Conservation (phyloP, 2,797 vertebrate genomes). For the Amphiprion clarkii region DNA sequence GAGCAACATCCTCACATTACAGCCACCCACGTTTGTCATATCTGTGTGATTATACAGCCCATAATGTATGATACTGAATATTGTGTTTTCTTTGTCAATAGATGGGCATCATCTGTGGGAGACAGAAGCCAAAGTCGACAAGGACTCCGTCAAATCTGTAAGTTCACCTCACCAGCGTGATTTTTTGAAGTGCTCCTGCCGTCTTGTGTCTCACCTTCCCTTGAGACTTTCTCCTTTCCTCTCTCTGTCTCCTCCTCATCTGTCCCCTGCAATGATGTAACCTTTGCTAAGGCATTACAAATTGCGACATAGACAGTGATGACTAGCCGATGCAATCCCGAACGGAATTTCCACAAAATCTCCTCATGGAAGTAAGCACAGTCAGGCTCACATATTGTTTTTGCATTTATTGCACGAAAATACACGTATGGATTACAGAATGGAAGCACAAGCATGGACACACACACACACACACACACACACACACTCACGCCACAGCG, state of each 20-base stretch:
- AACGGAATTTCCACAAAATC: constrained; percentile 83
- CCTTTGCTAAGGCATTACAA: constrained; percentile 77
- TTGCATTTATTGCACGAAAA: constrained; percentile 39
- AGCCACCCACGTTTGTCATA: not conserved
- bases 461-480: constrained; percentile 3
- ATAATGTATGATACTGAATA: constrained; percentile 7
- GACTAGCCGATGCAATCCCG: constrained; percentile 82
- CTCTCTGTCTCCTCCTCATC: constrained; percentile 62
- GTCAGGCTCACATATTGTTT: constrained; percentile 53
- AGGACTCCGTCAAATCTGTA: constrained; percentile 94
- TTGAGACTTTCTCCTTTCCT: constrained; percentile 49
- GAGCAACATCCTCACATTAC: not conserved
- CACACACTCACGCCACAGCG: not conserved
- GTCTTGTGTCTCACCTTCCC: constrained; percentile 52
- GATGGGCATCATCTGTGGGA: constrained; percentile 99
- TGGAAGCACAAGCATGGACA: constrained; percentile 2
- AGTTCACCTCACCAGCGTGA: constrained; percentile 76
- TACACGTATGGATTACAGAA: constrained; percentile 14
- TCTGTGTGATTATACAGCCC: constrained; percentile 1
- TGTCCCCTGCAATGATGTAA: constrained; percentile 84
- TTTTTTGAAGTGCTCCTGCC: constrained; percentile 41
- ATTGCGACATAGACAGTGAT: constrained; percentile 62
- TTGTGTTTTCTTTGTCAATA: constrained; percentile 64
- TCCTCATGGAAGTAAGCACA: constrained; percentile 66
- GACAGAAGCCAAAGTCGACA: constrained; percentile 97